phyloP scores from a whole-genome alignment of 2,888 invertebrate genomes.

The Dorcus hopei region DNA sequence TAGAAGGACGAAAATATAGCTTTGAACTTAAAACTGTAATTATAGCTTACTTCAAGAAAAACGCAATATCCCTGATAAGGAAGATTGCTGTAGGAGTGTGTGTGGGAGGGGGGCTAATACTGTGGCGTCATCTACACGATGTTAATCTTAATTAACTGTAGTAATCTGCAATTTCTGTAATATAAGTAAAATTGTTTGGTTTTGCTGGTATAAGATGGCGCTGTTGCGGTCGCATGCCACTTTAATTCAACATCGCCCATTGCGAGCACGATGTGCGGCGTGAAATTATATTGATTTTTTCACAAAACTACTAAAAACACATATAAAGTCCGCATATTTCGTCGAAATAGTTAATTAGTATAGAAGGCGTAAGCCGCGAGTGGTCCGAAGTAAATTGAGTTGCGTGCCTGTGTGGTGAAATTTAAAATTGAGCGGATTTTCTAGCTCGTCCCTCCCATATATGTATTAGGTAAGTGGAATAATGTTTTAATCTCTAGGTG shows the following conservation, averaged over 20 bases:
- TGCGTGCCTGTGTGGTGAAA: background rate
- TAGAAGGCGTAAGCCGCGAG: background rate
- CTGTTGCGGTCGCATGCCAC: background rate
- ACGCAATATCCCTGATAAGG: too few relatives aligned
- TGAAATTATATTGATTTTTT: constrained; percentile 20
- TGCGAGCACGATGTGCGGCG: constrained; percentile 8
- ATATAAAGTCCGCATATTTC: constrained; percentile 5
- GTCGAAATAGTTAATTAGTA: background rate
- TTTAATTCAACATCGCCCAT: constrained; percentile 1
- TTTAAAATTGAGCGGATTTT: background rate
- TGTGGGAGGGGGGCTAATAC: too few relatives aligned
- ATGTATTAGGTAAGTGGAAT: constrained; percentile 14
- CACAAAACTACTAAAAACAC: constrained; percentile 14
- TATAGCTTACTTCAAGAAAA: too few relatives aligned
- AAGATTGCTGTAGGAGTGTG: too few relatives aligned
- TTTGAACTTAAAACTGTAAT: too few relatives aligned
- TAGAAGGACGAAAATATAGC: too few relatives aligned
- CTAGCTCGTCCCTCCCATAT: constrained; percentile 12
- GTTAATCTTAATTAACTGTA: too few relatives aligned
- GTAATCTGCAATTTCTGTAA: too few relatives aligned
- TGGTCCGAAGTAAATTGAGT: background rate
- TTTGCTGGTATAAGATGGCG: background rate
- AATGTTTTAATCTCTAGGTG: background rate
- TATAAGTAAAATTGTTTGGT: too few relatives aligned
- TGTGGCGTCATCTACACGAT: too few relatives aligned